Conservation (phyloP, 2,888 invertebrate genomes). For the Marronus borbonicus region DNA sequence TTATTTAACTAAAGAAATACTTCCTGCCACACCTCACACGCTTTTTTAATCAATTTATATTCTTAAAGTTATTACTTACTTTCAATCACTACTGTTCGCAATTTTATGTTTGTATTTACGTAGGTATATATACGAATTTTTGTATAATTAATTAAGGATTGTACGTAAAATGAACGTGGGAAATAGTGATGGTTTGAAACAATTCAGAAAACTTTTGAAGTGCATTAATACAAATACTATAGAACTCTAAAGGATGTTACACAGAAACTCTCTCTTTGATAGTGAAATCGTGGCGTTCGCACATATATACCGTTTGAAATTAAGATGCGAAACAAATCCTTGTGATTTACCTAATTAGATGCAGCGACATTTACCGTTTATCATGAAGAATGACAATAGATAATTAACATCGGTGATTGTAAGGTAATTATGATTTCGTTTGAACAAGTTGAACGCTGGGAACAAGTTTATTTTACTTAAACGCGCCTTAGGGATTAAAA, state of each 20-base stretch:
- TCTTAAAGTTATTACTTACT: neutral
- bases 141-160: too few relatives aligned
- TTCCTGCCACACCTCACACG: conserved; percentile 41
- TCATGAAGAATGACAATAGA: too few relatives aligned
- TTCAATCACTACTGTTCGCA: neutral
- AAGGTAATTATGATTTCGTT: too few relatives aligned
- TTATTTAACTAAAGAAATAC: conserved; percentile 25
- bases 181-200: neutral
- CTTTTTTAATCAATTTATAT: conserved; percentile 20
- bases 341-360: conserved; percentile 35
- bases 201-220: neutral
- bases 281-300: conserved; percentile 44
- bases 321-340: conserved; percentile 21
- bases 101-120: too few relatives aligned
- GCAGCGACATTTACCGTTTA: conserved; percentile 43
- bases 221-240: neutral
- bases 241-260: conserved; percentile 25
- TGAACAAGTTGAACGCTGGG: too few relatives aligned
- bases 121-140: too few relatives aligned
- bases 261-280: conserved; percentile 38
- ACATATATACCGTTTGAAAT: neutral
- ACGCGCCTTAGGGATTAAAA: too few relatives aligned
- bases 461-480: too few relatives aligned
- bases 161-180: too few relatives aligned
- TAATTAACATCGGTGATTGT: too few relatives aligned